phyloP scores from a whole-genome alignment of 2,113 vertebrate species.

The Arenaria interpres region DNA sequence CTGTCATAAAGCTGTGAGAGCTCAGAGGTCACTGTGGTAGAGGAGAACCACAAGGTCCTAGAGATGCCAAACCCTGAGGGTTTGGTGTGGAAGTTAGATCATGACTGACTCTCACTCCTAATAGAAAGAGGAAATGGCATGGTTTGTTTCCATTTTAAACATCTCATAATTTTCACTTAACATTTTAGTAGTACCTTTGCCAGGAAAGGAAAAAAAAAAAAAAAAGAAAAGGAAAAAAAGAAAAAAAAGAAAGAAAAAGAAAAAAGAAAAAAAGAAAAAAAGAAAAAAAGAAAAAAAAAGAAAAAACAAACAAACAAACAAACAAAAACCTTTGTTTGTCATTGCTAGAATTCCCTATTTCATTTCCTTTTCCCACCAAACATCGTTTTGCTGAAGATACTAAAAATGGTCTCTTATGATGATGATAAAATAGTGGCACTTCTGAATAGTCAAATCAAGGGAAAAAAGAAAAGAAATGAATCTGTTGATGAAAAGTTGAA shows the following conservation, averaged over 20 bases:
- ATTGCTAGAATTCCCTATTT: neutral
- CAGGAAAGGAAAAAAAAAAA: neutral
- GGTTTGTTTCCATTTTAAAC: neutral
- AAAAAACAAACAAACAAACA: neutral
- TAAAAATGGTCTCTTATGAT: constrained; percentile 36
- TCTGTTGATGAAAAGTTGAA: constrained; percentile 46
- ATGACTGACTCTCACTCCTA: neutral
- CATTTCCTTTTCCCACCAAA: constrained; percentile 4
- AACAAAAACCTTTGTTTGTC: neutral
- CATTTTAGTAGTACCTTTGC: neutral
- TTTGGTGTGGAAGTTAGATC: neutral
- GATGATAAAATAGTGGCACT: constrained; percentile 25
- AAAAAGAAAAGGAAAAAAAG: neutral
- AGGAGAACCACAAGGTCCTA: neutral
- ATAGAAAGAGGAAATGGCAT: neutral
- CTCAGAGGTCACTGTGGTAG: neutral
- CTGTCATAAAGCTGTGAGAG: neutral
- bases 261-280: neutral
- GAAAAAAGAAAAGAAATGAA: neutral
- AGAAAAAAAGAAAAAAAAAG: neutral
- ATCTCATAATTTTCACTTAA: neutral
- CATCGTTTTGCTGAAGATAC: neutral
- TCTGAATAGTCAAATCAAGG: constrained; percentile 63
- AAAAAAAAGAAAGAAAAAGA: no score
- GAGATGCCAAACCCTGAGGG: neutral